phyloP scores from a whole-genome alignment of 53 echinoderm and acorn worm genomes.

The Crossaster papposus region DNA sequence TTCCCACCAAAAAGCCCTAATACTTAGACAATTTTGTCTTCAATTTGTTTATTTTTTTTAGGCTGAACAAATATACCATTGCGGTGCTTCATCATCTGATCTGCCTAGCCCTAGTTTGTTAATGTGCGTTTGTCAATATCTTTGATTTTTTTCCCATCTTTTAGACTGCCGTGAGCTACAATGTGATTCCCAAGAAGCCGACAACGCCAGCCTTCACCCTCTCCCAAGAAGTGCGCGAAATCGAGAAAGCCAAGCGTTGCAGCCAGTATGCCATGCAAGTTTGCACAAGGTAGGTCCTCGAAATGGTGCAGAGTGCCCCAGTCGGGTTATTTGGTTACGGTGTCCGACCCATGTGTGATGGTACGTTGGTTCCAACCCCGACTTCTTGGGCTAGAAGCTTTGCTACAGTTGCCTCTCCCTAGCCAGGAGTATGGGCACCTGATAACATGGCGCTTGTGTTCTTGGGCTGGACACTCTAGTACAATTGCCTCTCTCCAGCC shows the following conservation, averaged over 20 bases:
- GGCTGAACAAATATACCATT: too few species aligned
- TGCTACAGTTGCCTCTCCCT: not conserved
- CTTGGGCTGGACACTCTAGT: too few species aligned
- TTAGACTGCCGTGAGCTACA: conserved; percentile 55
- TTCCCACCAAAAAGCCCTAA: not conserved
- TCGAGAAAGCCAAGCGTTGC: conserved; percentile 46
- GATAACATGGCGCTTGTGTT: too few species aligned
- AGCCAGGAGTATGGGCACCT: too few species aligned
- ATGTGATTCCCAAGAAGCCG: conserved; percentile 53
- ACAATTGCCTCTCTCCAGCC: too few species aligned
- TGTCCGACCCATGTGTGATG: too few species aligned
- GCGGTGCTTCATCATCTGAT: too few species aligned
- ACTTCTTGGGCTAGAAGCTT: not conserved
- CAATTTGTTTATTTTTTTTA: too few species aligned
- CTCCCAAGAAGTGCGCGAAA: conserved; percentile 30
- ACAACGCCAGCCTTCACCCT: conserved; percentile 53
- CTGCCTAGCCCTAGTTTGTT: too few species aligned
- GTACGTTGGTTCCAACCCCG: too few species aligned
- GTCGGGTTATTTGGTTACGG: too few species aligned
- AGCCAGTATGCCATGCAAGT: conserved; percentile 48
- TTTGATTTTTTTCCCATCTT: not conserved
- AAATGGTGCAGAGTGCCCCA: not conserved
- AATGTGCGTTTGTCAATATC: too few species aligned
- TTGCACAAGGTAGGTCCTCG: conserved; percentile 53
- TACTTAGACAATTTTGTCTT: not conserved